Conservation (phyloP, 1,140 invertebrate species). For the Venustaconcha ellipsiformis region DNA sequence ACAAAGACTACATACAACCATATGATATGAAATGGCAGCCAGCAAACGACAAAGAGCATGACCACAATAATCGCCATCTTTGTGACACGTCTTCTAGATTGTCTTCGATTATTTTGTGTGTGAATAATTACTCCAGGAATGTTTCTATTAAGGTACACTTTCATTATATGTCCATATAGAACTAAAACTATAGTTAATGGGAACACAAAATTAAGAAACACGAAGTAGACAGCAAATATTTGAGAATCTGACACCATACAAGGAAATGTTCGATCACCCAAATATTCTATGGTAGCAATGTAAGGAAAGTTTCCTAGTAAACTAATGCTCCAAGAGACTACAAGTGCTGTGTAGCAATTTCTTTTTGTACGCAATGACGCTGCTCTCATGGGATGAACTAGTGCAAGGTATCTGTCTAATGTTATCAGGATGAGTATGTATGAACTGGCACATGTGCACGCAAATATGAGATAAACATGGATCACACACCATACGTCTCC, state of each 20-base stretch:
- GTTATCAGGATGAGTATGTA: slow-evolving; percentile 97
- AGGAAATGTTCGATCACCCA: slow-evolving; percentile 33
- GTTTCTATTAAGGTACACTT: slow-evolving; percentile 74
- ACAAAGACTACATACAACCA: slow-evolving; percentile 67
- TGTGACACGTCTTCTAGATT: slow-evolving; percentile 89
- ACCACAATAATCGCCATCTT: slow-evolving; percentile 95
- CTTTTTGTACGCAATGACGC: slow-evolving; percentile 88
- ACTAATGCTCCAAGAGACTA: slow-evolving; percentile 81
- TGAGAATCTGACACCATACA: slow-evolving; percentile 4
- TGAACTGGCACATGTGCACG: slow-evolving; percentile 93
- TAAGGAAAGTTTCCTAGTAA: slow-evolving; percentile 82
- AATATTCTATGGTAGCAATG: slow-evolving; percentile 81
- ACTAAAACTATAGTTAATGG: slow-evolving; percentile 81
- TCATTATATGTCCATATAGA: slow-evolving; percentile 92
- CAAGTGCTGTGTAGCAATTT: slow-evolving; percentile 82
- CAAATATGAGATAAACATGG: slow-evolving; percentile 78
- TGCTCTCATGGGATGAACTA: slow-evolving; percentile 92
- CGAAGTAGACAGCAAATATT: slow-evolving; percentile 67
- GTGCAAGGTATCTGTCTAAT: slow-evolving; percentile 92
- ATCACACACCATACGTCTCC: slow-evolving; percentile 91
- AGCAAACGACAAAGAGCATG: slow-evolving; percentile 94
- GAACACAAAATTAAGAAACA: slow-evolving; percentile 69
- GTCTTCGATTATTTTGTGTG: slow-evolving; percentile 76
- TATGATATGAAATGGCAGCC: slow-evolving; percentile 87
- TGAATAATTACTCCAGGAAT: slow-evolving; percentile 79